Conservation (phyloP, 2,888 invertebrate genomes). For the Lasioglossum zephyrum region DNA sequence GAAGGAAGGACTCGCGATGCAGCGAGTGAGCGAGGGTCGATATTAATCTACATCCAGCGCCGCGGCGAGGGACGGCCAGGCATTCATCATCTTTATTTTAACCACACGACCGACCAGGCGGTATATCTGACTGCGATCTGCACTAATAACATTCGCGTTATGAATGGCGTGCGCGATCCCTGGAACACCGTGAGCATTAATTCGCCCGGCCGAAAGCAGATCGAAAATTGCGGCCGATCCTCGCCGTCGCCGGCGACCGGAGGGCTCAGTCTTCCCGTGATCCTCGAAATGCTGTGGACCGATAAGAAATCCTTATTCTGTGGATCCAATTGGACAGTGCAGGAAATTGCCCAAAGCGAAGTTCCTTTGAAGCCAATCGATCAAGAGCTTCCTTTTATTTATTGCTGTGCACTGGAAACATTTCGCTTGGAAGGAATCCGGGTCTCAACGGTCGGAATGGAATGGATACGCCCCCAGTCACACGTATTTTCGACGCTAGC, state of each 20-base stretch:
- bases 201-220: slow-evolving; percentile 73
- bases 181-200: slow-evolving; percentile 80
- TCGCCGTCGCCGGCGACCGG: slow-evolving; percentile 24
- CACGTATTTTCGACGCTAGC: no score
- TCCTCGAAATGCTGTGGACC: background rate
- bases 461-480: no score
- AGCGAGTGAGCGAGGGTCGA: slow-evolving; percentile 73
- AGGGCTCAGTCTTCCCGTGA: background rate
- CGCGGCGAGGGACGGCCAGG: slow-evolving; percentile 74
- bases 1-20: slow-evolving; percentile 64
- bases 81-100: slow-evolving; percentile 83
- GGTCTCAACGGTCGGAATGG: no score
- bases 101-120: slow-evolving; percentile 77
- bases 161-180: slow-evolving; percentile 79
- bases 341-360: background rate
- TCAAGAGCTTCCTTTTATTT: background rate
- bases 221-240: slow-evolving; percentile 69
- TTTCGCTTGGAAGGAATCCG: no score
- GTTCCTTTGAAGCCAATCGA: background rate
- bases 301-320: background rate
- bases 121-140: slow-evolving; percentile 80
- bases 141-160: slow-evolving; percentile 82
- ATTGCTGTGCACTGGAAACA: no score
- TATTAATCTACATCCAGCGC: slow-evolving; percentile 79
- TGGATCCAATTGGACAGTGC: background rate